These are phyloP conservation scores for Brachionus rubens DNA, from an alignment of 1,140 invertebrate genomes.

Conservation along the genomic window DNA sequence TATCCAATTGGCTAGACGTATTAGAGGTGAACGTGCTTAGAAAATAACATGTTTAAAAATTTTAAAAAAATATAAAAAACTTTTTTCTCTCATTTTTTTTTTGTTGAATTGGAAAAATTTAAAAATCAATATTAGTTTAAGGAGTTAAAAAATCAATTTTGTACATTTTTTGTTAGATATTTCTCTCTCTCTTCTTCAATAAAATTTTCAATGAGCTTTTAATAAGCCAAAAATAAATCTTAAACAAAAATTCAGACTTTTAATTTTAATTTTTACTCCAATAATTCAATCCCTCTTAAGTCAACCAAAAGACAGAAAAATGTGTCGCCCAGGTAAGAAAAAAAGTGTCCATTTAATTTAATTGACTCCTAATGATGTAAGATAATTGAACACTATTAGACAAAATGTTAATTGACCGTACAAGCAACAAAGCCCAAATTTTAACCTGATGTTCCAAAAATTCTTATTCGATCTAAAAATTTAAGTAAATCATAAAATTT, in stretches of 20 bases:
- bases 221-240: constrained; percentile 34
- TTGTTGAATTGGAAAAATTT: constrained; percentile 16
- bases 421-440: no score
- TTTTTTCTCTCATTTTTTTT: neutral
- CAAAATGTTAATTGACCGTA: no score
- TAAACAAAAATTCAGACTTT: constrained; percentile 15
- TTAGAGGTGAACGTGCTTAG: constrained; percentile 58
- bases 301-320: neutral
- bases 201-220: neutral
- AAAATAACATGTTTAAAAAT: constrained; percentile 24
- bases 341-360: no score
- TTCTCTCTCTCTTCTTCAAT: constrained; percentile 7
- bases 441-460: no score
- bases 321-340: no score
- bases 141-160: neutral
- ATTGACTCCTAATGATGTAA: no score
- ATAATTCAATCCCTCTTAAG: neutral
- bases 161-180: constrained; percentile 38
- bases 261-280: neutral
- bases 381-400: no score
- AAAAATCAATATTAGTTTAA: constrained; percentile 15
- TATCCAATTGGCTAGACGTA: constrained; percentile 68
- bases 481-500: no score
- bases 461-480: no score
- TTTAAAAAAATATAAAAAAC: constrained; percentile 32